Conservation (phyloP, 2,113 vertebrate species). For the Uropsilus gracilis region DNA sequence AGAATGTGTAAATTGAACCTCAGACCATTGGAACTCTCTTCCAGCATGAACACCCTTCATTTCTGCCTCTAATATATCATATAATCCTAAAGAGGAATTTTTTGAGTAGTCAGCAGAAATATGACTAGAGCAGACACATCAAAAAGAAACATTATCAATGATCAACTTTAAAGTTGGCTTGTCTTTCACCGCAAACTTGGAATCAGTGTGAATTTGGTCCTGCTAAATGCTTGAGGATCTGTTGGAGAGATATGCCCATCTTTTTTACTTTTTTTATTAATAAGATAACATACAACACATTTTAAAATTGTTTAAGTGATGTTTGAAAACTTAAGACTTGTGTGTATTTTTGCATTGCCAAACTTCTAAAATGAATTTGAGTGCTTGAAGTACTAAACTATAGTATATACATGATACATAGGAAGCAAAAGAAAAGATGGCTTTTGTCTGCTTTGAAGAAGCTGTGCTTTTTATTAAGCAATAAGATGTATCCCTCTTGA, state of each 20-base stretch:
- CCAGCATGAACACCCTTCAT: not conserved
- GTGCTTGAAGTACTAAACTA: not conserved
- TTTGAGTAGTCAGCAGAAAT: not conserved
- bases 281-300: not conserved
- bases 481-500: not conserved
- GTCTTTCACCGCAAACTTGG: not conserved
- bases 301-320: slow-evolving; percentile 57
- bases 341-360: slow-evolving; percentile 39
- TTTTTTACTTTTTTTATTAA: not conserved
- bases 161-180: not conserved
- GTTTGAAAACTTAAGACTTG: not conserved
- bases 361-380: slow-evolving; percentile 3
- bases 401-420: not conserved
- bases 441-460: not conserved
- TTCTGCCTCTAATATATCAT: not conserved
- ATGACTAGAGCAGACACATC: not conserved
- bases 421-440: not conserved
- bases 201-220: not conserved
- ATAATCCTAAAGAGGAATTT: not conserved
- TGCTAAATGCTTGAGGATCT: not conserved
- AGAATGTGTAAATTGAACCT: slow-evolving; percentile 33
- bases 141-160: not conserved
- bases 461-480: not conserved
- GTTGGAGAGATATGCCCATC: not conserved
- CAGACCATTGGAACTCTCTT: not conserved